Percentiles rank a stretch among this genome's conserved stretches.
Conservation (phyloP, 2,113 vertebrate genomes). For the Carassius auratus region DNA sequence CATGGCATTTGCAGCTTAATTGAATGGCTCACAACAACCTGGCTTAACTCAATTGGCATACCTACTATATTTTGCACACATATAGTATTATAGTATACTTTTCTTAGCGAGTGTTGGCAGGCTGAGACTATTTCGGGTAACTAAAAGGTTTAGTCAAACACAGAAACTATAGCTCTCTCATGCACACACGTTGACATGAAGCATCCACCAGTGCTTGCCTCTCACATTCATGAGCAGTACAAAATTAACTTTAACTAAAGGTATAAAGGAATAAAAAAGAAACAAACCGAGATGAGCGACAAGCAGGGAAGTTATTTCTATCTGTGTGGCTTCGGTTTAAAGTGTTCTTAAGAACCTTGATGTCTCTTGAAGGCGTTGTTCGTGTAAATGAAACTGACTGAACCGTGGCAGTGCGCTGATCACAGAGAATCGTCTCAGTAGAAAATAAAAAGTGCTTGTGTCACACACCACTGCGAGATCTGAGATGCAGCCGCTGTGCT, state of each 20-base stretch:
- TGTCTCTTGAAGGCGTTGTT: constrained; percentile 60
- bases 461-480: constrained; percentile 35
- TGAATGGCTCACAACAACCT: background rate
- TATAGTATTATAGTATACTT: no score
- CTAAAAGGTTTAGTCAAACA: constrained; percentile 10
- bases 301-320: constrained; percentile 47
- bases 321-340: constrained; percentile 58
- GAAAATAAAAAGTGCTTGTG: constrained; percentile 16
- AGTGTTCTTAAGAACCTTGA: constrained; percentile 46
- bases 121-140: background rate
- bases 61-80: no score
- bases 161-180: background rate
- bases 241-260: constrained; percentile 60
- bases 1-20: background rate
- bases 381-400: constrained; percentile 67
- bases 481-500: background rate
- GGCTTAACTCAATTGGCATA: background rate
- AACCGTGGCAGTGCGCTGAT: constrained; percentile 54
- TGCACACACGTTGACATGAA: constrained; percentile 29
- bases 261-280: constrained; percentile 18
- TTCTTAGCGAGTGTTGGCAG: background rate
- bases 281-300: constrained; percentile 48
- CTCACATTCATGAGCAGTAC: constrained; percentile 56
- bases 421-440: constrained; percentile 4
- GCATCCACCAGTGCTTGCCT: background rate